Evolutionary conservation across 92 coral and sea anemone species (phyloP).

Genomic region (Muricea muricata): DNA sequence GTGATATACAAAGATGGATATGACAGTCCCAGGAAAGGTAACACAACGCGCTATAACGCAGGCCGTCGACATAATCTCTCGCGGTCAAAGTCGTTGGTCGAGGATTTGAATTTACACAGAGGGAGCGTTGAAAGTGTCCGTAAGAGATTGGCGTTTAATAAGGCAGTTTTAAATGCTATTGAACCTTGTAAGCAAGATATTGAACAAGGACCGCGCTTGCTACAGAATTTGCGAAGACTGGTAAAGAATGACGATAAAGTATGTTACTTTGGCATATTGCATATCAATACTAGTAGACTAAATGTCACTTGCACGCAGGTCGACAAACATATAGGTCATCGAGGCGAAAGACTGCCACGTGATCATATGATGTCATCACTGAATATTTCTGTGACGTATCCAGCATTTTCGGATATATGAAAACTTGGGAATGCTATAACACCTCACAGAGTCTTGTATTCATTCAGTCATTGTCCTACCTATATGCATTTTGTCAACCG

Average conservation of each 20-base stretch:
- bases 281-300: no score
- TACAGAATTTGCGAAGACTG: slow-evolving; percentile 70
- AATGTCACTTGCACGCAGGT: no score
- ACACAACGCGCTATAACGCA: background rate
- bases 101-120: slow-evolving; percentile 29
- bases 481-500: no score
- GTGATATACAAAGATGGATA: background rate
- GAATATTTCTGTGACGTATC: no score
- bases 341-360: no score
- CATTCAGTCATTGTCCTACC: no score
- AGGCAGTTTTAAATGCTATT: slow-evolving; percentile 76
- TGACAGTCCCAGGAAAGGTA: background rate
- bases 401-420: no score
- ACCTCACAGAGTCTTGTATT: no score
- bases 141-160: slow-evolving; percentile 73
- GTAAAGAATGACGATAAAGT: slow-evolving; percentile 89
- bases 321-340: no score
- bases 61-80: background rate
- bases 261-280: slow-evolving; percentile 11
- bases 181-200: slow-evolving; percentile 74
- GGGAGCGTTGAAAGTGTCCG: slow-evolving; percentile 33
- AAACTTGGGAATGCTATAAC: no score
- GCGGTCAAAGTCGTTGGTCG: slow-evolving; percentile 35
- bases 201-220: slow-evolving; percentile 65
- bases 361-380: no score